phyloP scores from a whole-genome alignment of 1,140 invertebrate species.

The Zaprionus lachaisei region DNA sequence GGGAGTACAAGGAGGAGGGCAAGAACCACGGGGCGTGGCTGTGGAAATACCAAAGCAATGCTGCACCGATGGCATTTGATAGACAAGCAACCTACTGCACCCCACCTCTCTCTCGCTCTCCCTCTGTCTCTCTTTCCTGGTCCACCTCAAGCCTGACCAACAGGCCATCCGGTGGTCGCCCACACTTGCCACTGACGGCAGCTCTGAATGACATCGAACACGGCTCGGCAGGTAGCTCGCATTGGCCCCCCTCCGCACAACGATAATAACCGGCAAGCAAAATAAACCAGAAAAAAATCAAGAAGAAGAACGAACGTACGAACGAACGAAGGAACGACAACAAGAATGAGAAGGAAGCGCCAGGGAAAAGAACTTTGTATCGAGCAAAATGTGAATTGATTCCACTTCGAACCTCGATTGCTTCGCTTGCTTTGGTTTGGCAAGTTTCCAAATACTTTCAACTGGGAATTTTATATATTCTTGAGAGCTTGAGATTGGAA shows the following conservation, averaged over 20 bases:
- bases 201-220: conserved; percentile 9
- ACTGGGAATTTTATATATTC: background rate
- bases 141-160: conserved; percentile 33
- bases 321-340: background rate
- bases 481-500: background rate
- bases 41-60: conserved; percentile 26
- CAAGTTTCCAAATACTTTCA: background rate
- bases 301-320: background rate
- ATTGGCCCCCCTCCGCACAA: background rate
- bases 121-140: conserved; percentile 1
- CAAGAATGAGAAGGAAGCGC: background rate
- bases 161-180: conserved; percentile 35
- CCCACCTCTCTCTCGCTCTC: background rate
- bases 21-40: background rate
- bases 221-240: background rate
- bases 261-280: conserved; percentile 25
- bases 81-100: conserved; percentile 38
- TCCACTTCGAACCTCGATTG: conserved; percentile 3
- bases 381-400: conserved; percentile 8
- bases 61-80: conserved; percentile 51
- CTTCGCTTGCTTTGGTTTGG: background rate
- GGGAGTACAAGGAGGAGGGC: conserved; percentile 28
- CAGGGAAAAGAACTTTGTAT: background rate
- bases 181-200: conserved; percentile 1
- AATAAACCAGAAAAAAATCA: conserved; percentile 31